Evolutionary conservation across 2,888 invertebrate species (phyloP).

Genomic region (Drosophila percnosoma): DNA sequence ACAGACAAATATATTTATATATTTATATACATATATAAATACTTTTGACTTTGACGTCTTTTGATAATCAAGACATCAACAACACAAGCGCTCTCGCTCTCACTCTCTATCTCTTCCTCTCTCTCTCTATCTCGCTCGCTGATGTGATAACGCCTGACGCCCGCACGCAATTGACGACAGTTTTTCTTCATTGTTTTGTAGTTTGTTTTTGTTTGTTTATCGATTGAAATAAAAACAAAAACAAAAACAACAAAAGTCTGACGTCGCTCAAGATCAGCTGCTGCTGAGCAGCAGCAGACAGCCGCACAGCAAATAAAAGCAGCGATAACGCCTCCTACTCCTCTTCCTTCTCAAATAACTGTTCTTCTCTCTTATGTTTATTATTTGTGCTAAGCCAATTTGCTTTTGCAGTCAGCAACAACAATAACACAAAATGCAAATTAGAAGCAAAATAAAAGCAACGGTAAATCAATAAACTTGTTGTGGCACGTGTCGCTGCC

Average conservation of each 20-base stretch:
- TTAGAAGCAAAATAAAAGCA: slow-evolving; percentile 14
- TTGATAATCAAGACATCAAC: slow-evolving; percentile 60
- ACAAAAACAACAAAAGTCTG: slow-evolving; percentile 28
- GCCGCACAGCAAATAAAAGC: slow-evolving; percentile 16
- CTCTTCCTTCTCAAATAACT: slow-evolving; percentile 10
- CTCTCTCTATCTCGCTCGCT: background rate
- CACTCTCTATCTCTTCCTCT: background rate
- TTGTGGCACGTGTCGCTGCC: slow-evolving; percentile 47
- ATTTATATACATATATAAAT: slow-evolving; percentile 5
- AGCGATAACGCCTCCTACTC: slow-evolving; percentile 3
- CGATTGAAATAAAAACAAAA: slow-evolving; percentile 60
- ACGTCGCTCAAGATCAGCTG: slow-evolving; percentile 61
- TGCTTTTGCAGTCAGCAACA: slow-evolving; percentile 37
- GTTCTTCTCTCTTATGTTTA: slow-evolving; percentile 36
- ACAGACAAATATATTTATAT: background rate
- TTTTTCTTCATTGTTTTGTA: slow-evolving; percentile 31
- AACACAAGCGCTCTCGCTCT: slow-evolving; percentile 19
- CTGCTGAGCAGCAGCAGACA: slow-evolving; percentile 14
- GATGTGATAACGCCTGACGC: slow-evolving; percentile 53
- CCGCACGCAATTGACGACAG: slow-evolving; percentile 60
- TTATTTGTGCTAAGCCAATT: slow-evolving; percentile 71
- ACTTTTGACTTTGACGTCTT: slow-evolving; percentile 59
- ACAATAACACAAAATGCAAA: slow-evolving; percentile 9
- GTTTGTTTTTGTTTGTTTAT: slow-evolving; percentile 56
- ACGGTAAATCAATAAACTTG: slow-evolving; percentile 57